A percentile compares a stretch with the other conserved stretches of the same genome.
phyloP scores from a whole-genome alignment of 2,888 invertebrate genomes.

The Pemphredon lugubris region DNA sequence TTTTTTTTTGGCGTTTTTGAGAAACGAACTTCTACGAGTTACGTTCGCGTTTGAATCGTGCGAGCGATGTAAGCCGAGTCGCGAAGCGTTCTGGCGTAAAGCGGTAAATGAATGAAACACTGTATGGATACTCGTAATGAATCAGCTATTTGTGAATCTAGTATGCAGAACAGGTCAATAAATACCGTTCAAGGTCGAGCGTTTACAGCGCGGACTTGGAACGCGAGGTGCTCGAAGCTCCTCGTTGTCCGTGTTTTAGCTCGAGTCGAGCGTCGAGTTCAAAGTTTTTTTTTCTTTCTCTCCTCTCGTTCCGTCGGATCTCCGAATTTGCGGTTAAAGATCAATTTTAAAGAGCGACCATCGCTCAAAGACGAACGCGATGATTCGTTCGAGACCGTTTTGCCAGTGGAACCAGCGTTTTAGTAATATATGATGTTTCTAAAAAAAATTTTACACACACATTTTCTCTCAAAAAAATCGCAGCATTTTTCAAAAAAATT shows the following conservation, averaged over 20 bases:
- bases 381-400: too few species aligned
- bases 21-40: too few species aligned
- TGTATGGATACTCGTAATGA: conserved; percentile 49
- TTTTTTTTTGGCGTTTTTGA: background rate
- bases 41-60: too few species aligned
- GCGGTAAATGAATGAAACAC: conserved; percentile 55
- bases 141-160: conserved; percentile 62
- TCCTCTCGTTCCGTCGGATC: background rate
- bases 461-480: too few species aligned
- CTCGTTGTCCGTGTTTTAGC: conserved; percentile 11
- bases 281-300: background rate
- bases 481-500: too few species aligned
- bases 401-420: too few species aligned
- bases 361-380: too few species aligned
- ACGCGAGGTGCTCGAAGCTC: conserved; percentile 25
- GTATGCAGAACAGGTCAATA: conserved; percentile 63
- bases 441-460: too few species aligned
- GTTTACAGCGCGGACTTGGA: conserved; percentile 30
- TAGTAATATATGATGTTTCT: too few species aligned
- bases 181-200: conserved; percentile 60
- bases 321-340: too few species aligned
- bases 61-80: too few species aligned
- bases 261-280: conserved; percentile 9
- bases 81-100: conserved; percentile 1
- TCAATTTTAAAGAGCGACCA: too few species aligned